Evolutionary conservation across 2,797 vertebrate species (phyloP), one percentile per base, ranked within the genome.

Genomic region (Sebastes taczanowskii): DNA sequence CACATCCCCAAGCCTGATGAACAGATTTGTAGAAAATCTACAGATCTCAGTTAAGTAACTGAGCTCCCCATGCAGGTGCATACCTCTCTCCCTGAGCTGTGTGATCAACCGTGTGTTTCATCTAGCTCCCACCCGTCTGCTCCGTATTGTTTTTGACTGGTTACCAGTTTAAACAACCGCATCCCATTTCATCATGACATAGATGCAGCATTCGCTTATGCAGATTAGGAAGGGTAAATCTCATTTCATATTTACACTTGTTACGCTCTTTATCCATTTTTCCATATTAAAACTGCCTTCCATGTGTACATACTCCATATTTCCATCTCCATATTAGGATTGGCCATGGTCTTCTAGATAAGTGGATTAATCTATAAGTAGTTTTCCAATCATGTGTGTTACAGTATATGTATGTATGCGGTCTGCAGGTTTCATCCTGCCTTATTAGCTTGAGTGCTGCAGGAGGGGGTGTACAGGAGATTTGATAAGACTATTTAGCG

Each of bases 281-380:
- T 29, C n/a, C 5, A 10, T 29, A 16, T 61, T 23, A n/a, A n/a
- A n/a, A 60, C 13, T 55, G 29, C 25, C 30, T 38, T 67, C 20
- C 59, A 77, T 32, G 1, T 58, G 35, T 71, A 52, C 6, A 34
- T 30, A 34, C 4, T 38, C 11, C 4, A 10, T 56, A 58, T 61
- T 32, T 49, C 42, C 42, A 46, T 46, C 4, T 38, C 11, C 4
- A 13, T 60, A 62, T 61, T 32, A 8, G 67, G 81, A 83, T 88
- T 88, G 76, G 66, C 78, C 77, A 83, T 23, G n/a, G 22, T 14
- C 25, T 69, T 72, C 64, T 62, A 81, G 75, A 89, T 89, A 89
- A 87, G 75, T 87, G 77, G 84, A 86, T 93, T 80, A 80, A 80
- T 82, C 62, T 77, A 13, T 83, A 89, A 91, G 77, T 79, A 73